These are phyloP conservation scores for Uria lomvia DNA, from an alignment of 2,113 vertebrate species.

Conservation along the genomic window DNA sequence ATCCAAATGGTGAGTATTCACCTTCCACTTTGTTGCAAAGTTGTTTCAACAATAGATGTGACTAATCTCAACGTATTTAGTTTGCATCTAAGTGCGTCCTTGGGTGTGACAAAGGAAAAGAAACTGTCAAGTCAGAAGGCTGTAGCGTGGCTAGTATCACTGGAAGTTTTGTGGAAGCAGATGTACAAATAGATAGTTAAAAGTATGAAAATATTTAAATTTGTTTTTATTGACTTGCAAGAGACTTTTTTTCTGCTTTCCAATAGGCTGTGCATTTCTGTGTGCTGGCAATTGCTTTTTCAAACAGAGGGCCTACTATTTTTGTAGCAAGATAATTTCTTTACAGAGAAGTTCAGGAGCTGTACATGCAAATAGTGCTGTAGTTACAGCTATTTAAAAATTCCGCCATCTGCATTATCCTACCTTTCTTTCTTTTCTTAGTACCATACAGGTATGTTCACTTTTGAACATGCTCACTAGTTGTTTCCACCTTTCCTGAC, in stretches of 20 bases:
- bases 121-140: neutral
- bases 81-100: neutral
- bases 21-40: neutral
- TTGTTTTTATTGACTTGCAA: neutral
- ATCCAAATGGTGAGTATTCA: constrained; percentile 75
- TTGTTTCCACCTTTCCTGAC: neutral
- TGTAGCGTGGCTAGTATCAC: neutral
- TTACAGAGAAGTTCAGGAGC: neutral
- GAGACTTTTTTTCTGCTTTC: neutral
- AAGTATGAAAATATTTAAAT: neutral
- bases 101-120: neutral
- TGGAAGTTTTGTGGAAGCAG: neutral
- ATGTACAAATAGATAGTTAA: neutral
- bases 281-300: neutral
- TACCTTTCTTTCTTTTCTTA: neutral
- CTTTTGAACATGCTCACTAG: neutral
- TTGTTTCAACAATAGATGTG: neutral
- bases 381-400: neutral
- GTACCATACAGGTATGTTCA: neutral
- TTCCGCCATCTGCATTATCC: neutral
- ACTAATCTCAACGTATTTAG: neutral
- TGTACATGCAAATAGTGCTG: neutral
- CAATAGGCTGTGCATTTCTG: neutral
- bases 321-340: neutral
- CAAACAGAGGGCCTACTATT: neutral